These are phyloP conservation scores for Palythoa heliodiscus DNA, from an alignment of 92 coral and sea anemone species.

Conservation along the genomic window DNA sequence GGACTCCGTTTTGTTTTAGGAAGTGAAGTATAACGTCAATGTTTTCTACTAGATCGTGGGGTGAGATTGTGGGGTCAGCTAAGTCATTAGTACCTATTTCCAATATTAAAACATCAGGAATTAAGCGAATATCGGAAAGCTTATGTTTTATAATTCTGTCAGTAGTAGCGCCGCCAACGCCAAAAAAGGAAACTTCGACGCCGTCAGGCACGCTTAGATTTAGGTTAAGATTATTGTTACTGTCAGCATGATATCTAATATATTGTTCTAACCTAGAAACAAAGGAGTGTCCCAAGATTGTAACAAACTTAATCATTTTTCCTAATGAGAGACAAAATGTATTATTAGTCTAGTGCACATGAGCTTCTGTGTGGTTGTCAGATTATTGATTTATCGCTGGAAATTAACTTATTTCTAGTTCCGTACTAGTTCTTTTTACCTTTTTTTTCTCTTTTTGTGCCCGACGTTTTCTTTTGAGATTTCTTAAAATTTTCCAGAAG, in stretches of 20 bases:
- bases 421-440: not conserved
- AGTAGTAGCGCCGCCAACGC: not conserved
- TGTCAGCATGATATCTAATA: not conserved
- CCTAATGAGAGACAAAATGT: not conserved
- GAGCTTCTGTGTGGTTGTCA: not conserved
- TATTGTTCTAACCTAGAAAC: not conserved
- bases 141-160: not conserved
- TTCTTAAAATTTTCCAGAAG: not conserved
- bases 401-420: not conserved
- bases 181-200: not conserved
- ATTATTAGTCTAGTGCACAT: not conserved
- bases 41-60: not conserved
- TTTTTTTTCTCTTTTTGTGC: not conserved
- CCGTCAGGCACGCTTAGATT: not conserved
- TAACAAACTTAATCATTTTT: not conserved
- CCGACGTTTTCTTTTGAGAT: not conserved
- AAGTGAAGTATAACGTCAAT: not conserved
- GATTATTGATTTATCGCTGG: not conserved
- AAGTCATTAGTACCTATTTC: not conserved
- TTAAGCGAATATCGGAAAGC: not conserved
- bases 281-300: conserved; percentile 1
- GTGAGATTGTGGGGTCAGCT: not conserved
- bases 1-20: not conserved
- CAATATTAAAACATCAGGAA: not conserved
- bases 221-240: not conserved